Evolutionary conservation across 2,113 vertebrate species (phyloP).

Genomic region (Tiliqua scincoides): DNA sequence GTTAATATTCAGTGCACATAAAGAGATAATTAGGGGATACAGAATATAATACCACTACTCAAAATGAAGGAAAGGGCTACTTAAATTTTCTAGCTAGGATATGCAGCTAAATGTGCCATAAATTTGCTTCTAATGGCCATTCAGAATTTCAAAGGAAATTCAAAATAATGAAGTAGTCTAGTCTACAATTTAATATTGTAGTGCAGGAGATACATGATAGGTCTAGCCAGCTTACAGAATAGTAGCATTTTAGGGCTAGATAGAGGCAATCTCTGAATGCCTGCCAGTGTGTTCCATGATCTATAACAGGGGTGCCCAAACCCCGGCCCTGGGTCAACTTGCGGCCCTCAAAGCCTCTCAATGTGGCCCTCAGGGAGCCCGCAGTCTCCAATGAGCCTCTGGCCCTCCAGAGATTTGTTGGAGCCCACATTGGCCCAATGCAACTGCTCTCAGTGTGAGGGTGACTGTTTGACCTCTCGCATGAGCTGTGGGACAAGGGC

Average conservation of each 20-base stretch:
- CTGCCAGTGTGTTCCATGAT: not conserved
- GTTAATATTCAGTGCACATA: conserved; percentile 41
- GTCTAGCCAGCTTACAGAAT: not conserved
- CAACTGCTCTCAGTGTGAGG: no score
- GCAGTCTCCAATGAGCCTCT: no score
- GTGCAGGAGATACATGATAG: not conserved
- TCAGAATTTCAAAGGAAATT: conserved; percentile 43
- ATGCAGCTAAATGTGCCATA: conserved; percentile 26
- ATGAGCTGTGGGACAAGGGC: no score
- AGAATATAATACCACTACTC: conserved; percentile 38
- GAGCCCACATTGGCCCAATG: no score
- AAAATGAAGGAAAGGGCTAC: conserved; percentile 34
- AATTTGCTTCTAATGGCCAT: conserved; percentile 32
- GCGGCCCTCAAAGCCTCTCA: no score
- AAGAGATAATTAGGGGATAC: conserved; percentile 44
- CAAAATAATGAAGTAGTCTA: conserved; percentile 5
- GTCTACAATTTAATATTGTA: conserved; percentile 1
- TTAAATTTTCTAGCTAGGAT: conserved; percentile 47
- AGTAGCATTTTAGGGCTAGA: not conserved
- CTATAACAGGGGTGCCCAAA: no score
- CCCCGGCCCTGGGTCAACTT: no score
- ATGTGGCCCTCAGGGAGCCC: no score
- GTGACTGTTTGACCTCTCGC: no score
- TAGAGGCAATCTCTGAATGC: not conserved
- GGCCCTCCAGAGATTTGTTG: no score